Percentiles rank a stretch among this genome's conserved stretches.
Evolutionary conservation across 2,113 vertebrate genomes (phyloP).

Genomic region (Coreoperca whiteheadi): DNA sequence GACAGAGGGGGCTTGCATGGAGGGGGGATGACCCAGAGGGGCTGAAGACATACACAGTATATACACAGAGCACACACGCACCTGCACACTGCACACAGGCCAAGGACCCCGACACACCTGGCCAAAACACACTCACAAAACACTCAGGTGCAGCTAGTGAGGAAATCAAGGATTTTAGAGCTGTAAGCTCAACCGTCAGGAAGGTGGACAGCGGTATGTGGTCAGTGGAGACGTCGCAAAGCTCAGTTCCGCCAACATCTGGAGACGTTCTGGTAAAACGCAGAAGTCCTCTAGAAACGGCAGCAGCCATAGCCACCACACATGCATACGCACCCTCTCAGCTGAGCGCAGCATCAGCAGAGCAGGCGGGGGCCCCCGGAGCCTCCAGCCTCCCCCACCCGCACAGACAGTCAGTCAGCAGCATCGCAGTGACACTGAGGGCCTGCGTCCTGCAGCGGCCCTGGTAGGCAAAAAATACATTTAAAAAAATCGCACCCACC

Average conservation of each 20-base stretch:
- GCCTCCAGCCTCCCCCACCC: background rate
- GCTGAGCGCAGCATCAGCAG: background rate
- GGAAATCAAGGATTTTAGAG: background rate
- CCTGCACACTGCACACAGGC: background rate
- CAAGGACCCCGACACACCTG: background rate
- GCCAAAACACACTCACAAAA: background rate
- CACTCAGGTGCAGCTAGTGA: background rate
- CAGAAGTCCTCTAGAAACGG: background rate
- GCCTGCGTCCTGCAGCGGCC: slow-evolving; percentile 11
- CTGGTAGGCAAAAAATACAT: slow-evolving; percentile 54
- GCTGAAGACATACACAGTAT: slow-evolving; percentile 54
- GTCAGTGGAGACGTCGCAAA: background rate
- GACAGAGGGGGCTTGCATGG: slow-evolving; percentile 65
- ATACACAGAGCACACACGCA: slow-evolving; percentile 23
- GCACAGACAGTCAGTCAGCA: background rate
- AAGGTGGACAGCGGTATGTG: background rate
- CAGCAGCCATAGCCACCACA: background rate
- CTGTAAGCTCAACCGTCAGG: background rate
- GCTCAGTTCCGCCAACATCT: background rate
- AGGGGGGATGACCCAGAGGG: slow-evolving; percentile 55
- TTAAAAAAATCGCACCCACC: background rate
- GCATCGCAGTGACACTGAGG: slow-evolving; percentile 21
- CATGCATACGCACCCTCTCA: background rate
- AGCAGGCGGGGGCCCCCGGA: background rate
- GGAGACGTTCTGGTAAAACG: background rate